A percentile compares a stretch with the other conserved stretches of the same genome.
phyloP scores from a whole-genome alignment of 2,797 vertebrate species.

The Sciurus carolinensis region DNA sequence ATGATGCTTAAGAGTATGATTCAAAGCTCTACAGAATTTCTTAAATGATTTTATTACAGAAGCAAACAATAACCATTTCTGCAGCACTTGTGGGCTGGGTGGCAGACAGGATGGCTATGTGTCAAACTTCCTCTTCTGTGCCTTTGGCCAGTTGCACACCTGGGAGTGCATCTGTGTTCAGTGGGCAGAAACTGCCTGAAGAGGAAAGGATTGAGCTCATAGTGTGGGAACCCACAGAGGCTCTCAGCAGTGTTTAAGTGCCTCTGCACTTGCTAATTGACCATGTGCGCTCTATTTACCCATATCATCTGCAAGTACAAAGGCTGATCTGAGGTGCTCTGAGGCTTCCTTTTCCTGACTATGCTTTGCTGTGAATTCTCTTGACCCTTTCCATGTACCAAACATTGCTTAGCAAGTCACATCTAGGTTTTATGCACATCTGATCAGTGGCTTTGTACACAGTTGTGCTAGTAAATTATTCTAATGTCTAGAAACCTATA shows the following conservation, averaged over 20 bases:
- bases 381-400: not conserved
- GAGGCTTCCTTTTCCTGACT: not conserved
- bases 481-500: constrained; percentile 20
- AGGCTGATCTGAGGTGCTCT: not conserved
- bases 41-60: constrained; percentile 72
- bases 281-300: not conserved
- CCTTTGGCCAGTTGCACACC: constrained; percentile 37
- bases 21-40: constrained; percentile 63
- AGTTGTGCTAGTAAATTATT: not conserved
- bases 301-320: not conserved
- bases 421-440: not conserved
- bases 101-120: constrained; percentile 27
- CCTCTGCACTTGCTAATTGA: not conserved
- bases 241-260: not conserved
- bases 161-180: not conserved
- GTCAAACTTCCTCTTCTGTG: constrained; percentile 29
- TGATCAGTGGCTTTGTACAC: not conserved
- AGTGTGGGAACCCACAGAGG: not conserved
- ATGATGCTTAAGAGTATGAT: constrained; percentile 60
- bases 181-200: not conserved
- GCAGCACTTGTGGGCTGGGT: not conserved
- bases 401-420: not conserved
- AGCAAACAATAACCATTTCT: constrained; percentile 66
- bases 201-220: not conserved
- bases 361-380: not conserved